A percentile compares a stretch with the other conserved stretches of the same genome.
phyloP scores from a whole-genome alignment of 2,113 vertebrate genomes.

The Lepisosteus oculatus region DNA sequence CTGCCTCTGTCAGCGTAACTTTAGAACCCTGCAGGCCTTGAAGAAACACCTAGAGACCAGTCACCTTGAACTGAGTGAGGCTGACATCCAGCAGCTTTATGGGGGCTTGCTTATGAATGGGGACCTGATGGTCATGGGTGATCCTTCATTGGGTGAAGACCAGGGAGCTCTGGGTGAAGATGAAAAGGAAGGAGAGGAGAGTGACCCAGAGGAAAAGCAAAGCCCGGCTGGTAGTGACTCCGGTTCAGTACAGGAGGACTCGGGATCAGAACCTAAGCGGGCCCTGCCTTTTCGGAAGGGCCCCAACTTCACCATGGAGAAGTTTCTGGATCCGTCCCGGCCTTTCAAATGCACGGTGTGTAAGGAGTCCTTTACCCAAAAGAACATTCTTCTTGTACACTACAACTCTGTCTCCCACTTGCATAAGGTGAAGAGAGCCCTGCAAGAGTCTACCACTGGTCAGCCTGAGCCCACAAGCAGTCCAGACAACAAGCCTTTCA shows the following conservation, averaged over 20 bases:
- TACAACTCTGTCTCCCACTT: constrained; percentile 98
- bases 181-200: constrained; percentile 93
- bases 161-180: constrained; percentile 89
- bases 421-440: constrained; percentile 94
- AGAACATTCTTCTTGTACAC: constrained; percentile 96
- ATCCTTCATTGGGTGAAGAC: constrained; percentile 85
- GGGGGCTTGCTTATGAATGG: constrained; percentile 91
- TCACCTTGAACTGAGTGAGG: constrained; percentile 93
- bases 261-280: constrained; percentile 91
- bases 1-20: constrained; percentile 96
- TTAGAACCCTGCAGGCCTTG: constrained; percentile 93
- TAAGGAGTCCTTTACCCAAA: constrained; percentile 98
- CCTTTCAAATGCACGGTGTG: constrained; percentile 98
- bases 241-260: constrained; percentile 90
- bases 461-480: constrained; percentile 94
- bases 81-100: constrained; percentile 95
- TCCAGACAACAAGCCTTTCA: constrained; percentile 97
- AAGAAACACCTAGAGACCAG: constrained; percentile 97
- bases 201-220: constrained; percentile 93
- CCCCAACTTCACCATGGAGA: constrained; percentile 98
- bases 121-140: constrained; percentile 89
- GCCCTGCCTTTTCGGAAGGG: constrained; percentile 95
- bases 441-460: constrained; percentile 93
- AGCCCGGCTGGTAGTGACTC: constrained; percentile 93
- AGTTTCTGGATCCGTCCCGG: constrained; percentile 95